These are phyloP conservation scores for Conops quadrifasciatus DNA, from an alignment of 2,888 invertebrate genomes.

Conservation along the genomic window DNA sequence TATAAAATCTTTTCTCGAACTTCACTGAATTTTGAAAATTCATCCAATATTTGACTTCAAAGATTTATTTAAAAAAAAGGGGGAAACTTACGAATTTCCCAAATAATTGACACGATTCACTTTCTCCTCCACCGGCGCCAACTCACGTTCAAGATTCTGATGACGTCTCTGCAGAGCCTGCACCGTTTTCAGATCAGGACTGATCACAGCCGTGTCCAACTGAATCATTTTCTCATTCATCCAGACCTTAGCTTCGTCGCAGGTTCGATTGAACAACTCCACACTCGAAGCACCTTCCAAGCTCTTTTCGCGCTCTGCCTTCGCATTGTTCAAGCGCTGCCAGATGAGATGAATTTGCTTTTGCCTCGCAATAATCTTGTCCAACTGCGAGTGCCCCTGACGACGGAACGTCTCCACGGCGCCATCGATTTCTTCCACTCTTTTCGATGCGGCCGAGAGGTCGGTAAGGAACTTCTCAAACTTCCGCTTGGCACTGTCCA, in stretches of 20 bases:
- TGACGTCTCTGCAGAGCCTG: slow-evolving; percentile 90
- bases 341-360: slow-evolving; percentile 89
- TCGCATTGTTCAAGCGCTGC: slow-evolving; percentile 85
- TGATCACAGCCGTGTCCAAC: slow-evolving; percentile 78
- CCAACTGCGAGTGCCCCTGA: slow-evolving; percentile 86
- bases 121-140: slow-evolving; percentile 94
- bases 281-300: slow-evolving; percentile 93
- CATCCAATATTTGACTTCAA: too few relatives aligned
- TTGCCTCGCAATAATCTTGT: slow-evolving; percentile 78
- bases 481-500: slow-evolving; percentile 91
- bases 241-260: slow-evolving; percentile 97
- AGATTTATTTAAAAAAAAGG: too few relatives aligned
- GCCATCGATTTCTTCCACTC: slow-evolving; percentile 87
- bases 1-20: too few relatives aligned
- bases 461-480: slow-evolving; percentile 98
- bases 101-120: slow-evolving; percentile 86
- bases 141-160: slow-evolving; percentile 91
- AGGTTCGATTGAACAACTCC: slow-evolving; percentile 93
- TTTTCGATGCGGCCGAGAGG: slow-evolving; percentile 90
- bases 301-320: slow-evolving; percentile 89
- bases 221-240: slow-evolving; percentile 96
- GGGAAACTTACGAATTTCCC: slow-evolving; percentile 84
- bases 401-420: slow-evolving; percentile 86
- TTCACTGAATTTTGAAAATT: too few relatives aligned
- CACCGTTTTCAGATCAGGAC: slow-evolving; percentile 89